Conservation (phyloP, 2,888 invertebrate genomes). For the Chrysotoxum bicinctum region DNA sequence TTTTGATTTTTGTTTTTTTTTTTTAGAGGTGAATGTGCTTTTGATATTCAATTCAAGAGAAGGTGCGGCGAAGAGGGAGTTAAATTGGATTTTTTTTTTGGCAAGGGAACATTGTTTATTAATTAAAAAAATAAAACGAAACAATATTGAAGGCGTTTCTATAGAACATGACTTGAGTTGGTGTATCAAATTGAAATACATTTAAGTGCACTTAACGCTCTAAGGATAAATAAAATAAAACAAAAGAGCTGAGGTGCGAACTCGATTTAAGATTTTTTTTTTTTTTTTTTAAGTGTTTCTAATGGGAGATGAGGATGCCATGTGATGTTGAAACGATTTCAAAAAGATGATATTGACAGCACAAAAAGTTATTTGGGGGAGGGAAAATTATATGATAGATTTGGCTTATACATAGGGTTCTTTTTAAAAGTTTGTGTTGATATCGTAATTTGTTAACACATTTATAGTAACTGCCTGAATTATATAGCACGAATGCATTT, state of each 20-base stretch:
- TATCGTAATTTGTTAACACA: too few species aligned
- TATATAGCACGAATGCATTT: too few species aligned
- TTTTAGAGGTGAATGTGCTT: slow-evolving; percentile 65
- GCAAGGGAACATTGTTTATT: slow-evolving; percentile 38
- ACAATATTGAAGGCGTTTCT: slow-evolving; percentile 1
- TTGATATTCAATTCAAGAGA: slow-evolving; percentile 53
- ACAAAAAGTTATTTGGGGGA: neutral
- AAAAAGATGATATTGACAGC: neutral
- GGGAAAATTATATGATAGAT: neutral
- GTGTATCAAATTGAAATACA: slow-evolving; percentile 30
- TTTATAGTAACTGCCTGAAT: too few species aligned
- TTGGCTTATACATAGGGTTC: too few species aligned
- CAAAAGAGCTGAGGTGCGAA: slow-evolving; percentile 51
- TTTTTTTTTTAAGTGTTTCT: neutral
- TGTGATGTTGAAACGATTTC: neutral
- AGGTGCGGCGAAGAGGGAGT: slow-evolving; percentile 7
- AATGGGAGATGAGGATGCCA: neutral
- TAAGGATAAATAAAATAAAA: slow-evolving; percentile 1
- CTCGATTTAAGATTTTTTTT: slow-evolving; percentile 12
- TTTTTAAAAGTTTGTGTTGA: too few species aligned
- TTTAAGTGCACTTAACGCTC: slow-evolving; percentile 18
- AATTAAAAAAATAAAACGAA: slow-evolving; percentile 33
- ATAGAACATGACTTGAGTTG: neutral
- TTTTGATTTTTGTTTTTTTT: neutral
- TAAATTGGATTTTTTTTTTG: slow-evolving; percentile 23